These are phyloP conservation scores for Campaea margaritaria DNA, from an alignment of 2,888 invertebrate genomes.

Conservation along the genomic window DNA sequence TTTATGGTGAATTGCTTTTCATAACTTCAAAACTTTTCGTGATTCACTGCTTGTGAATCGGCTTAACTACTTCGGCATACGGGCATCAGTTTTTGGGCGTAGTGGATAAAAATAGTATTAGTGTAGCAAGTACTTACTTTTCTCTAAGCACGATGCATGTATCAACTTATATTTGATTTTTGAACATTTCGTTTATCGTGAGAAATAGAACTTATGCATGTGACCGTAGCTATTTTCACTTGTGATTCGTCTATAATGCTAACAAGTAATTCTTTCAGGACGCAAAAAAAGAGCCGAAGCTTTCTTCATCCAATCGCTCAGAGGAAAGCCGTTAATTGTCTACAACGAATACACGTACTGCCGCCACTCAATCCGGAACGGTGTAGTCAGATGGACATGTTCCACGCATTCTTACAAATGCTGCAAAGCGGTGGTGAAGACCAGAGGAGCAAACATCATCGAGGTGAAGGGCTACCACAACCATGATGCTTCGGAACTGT, in stretches of 20 bases:
- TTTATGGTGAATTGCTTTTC: no score
- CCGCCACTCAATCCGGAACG: conserved; percentile 68
- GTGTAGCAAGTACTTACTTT: no score
- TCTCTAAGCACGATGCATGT: no score
- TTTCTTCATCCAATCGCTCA: conserved; percentile 70
- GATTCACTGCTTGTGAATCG: no score
- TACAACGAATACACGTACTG: conserved; percentile 76
- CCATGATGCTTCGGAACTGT: conserved; percentile 70
- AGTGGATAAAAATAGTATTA: no score
- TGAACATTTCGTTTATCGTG: no score
- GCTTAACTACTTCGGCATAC: no score
- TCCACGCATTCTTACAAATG: conserved; percentile 78
- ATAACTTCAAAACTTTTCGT: no score
- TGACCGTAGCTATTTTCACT: not conserved
- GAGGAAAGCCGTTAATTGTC: conserved; percentile 71
- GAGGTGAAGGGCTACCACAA: conserved; percentile 73
- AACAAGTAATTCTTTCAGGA: conserved; percentile 12
- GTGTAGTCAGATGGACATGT: conserved; percentile 73
- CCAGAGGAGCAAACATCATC: conserved; percentile 65
- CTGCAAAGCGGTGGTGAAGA: conserved; percentile 78
- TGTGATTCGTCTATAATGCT: not conserved
- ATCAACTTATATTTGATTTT: no score
- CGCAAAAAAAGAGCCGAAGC: conserved; percentile 51
- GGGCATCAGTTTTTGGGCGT: no score
- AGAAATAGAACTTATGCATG: no score